Evolutionary conservation across 2,888 invertebrate species (phyloP).

Genomic region (Luperina testacea): DNA sequence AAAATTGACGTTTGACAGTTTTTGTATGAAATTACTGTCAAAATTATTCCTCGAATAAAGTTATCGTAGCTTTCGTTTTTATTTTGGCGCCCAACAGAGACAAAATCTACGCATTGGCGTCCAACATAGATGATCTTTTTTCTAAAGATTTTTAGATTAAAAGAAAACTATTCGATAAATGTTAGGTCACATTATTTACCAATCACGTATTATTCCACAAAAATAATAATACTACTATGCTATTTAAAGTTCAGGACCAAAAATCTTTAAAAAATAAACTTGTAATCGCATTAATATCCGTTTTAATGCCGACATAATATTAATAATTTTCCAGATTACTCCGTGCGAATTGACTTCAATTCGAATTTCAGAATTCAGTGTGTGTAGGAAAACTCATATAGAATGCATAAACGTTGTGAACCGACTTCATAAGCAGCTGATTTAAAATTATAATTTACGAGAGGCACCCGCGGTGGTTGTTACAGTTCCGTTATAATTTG

Average conservation of each 20-base stretch:
- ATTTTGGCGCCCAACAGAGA: slow-evolving; percentile 19
- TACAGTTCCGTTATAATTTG: slow-evolving; percentile 63
- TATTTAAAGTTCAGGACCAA: background rate
- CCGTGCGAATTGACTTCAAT: slow-evolving; percentile 64
- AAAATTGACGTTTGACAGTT: too few relatives aligned
- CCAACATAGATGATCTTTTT: slow-evolving; percentile 1
- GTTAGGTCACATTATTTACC: background rate
- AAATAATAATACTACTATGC: too few relatives aligned
- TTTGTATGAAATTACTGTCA: too few relatives aligned
- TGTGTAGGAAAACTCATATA: slow-evolving; percentile 74
- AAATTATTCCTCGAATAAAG: too few relatives aligned
- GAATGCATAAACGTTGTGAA: slow-evolving; percentile 75
- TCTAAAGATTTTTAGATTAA: background rate
- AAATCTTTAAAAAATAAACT: background rate
- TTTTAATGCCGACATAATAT: slow-evolving; percentile 27
- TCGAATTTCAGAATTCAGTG: slow-evolving; percentile 66
- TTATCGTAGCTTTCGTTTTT: too few relatives aligned
- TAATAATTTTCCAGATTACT: slow-evolving; percentile 57
- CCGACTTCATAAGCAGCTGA: slow-evolving; percentile 76
- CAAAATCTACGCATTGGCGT: slow-evolving; percentile 16
- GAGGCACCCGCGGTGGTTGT: slow-evolving; percentile 64
- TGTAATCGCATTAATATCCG: background rate
- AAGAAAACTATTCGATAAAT: background rate
- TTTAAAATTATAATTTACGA: slow-evolving; percentile 83
- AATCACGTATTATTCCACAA: background rate